Percentiles rank a stretch among this genome's conserved stretches.
phyloP scores from a whole-genome alignment of 2,797 vertebrate species.

The Notolabrus celidotus region DNA sequence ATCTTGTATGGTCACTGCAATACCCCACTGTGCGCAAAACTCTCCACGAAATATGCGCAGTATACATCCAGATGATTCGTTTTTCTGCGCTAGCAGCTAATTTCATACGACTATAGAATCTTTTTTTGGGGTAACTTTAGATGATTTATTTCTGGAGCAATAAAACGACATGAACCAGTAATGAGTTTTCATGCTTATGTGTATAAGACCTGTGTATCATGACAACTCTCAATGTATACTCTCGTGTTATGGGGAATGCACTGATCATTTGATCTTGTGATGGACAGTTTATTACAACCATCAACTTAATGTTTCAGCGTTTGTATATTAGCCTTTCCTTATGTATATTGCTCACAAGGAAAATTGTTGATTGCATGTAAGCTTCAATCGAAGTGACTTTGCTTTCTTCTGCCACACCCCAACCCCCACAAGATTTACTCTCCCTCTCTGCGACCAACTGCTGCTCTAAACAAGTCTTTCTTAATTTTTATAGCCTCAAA shows the following conservation, averaged over 20 bases:
- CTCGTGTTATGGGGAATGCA: too few species aligned
- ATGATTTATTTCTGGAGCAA: too few species aligned
- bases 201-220: background rate
- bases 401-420: background rate
- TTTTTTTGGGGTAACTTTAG: too few species aligned
- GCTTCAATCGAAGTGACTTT: conserved; percentile 59
- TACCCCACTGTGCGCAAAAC: conserved; percentile 48
- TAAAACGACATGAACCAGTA: too few species aligned
- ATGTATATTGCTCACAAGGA: conserved; percentile 77
- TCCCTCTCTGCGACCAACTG: background rate
- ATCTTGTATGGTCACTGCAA: conserved; percentile 34
- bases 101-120: background rate
- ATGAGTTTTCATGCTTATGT: too few species aligned
- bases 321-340: conserved; percentile 72
- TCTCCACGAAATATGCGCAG: conserved; percentile 16
- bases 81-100: background rate
- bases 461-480: background rate
- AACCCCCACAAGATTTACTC: conserved; percentile 26
- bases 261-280: too few species aligned
- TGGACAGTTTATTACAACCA: background rate
- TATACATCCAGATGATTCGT: background rate
- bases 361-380: conserved; percentile 78
- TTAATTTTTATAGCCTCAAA: background rate
- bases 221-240: background rate
- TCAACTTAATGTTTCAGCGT: conserved; percentile 9